phyloP scores from a whole-genome alignment of 2,113 vertebrate species.

The Scomber scombrus region DNA sequence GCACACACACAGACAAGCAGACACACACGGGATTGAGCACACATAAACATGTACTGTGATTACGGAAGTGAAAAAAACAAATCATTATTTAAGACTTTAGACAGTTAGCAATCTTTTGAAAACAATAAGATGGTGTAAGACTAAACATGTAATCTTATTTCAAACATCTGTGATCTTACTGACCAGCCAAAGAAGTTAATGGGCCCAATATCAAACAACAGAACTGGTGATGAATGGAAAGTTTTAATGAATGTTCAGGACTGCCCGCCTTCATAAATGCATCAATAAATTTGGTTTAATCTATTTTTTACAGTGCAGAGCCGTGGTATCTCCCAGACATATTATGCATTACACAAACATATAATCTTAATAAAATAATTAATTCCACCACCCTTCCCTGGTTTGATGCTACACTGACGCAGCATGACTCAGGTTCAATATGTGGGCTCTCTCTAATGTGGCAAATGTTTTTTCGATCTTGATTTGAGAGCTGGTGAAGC shows the following conservation, averaged over 20 bases:
- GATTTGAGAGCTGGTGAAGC: background rate
- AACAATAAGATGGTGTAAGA: background rate
- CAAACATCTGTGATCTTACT: background rate
- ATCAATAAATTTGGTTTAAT: too few species aligned
- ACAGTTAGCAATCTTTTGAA: slow-evolving; percentile 1
- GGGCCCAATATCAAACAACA: slow-evolving; percentile 1
- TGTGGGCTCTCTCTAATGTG: background rate
- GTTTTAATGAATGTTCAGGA: background rate
- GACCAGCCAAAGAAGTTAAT: background rate
- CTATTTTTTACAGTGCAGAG: too few species aligned
- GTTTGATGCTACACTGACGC: background rate
- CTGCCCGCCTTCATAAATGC: background rate
- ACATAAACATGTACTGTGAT: slow-evolving; percentile 31
- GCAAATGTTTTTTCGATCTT: background rate
- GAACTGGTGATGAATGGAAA: slow-evolving; percentile 2
- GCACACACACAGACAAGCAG: slow-evolving; percentile 20
- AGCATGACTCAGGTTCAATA: background rate
- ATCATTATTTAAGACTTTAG: slow-evolving; percentile 8
- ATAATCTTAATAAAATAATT: background rate
- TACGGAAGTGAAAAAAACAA: slow-evolving; percentile 37
- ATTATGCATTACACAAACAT: background rate
- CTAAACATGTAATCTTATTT: slow-evolving; percentile 11
- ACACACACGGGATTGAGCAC: slow-evolving; percentile 1
- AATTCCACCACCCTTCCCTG: background rate
- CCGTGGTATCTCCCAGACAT: background rate